Base-by-base conservation (phyloP, 1,140 invertebrate genomes). In the Drosophila persimilis region DNA sequence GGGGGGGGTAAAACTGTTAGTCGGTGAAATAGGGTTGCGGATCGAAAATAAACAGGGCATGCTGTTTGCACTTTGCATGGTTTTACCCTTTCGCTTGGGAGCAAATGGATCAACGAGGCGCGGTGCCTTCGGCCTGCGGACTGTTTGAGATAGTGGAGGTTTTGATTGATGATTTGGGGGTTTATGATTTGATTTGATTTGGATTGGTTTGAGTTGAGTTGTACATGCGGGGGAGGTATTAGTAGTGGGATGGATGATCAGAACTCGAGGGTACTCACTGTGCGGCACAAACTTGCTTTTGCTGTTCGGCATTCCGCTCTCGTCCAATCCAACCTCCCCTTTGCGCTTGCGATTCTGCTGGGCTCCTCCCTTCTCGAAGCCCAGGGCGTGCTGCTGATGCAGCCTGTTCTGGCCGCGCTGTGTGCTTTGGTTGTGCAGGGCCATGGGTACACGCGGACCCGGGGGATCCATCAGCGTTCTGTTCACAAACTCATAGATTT, bases 401-500 rank as follows among this genome's bases (percentile, higher is more conserved):
- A 88, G 78, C 44, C 72, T 85, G 3, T 59, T 58, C 11, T 65
- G 70, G 44, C 58, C 71, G 17, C 73, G 53, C 13, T 71, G 35
- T 39, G 11, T 39, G 11, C 11, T 1, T 39, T 39, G 35, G 11
- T 3, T 13, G 11, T 11, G 47, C 6, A 88, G 39, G 0, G 67
- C 66, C 0, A 58, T 86, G 41, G 94, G 91, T 47, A 94, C 72
- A 13, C 94, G 93, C 4, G 94, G 81, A 5, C 94, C 94, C 69
- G 93, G 93, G 3, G 94, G 94, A 72, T 94, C 93, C 8, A 93
- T 74, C 20, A 95, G 73, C 20, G 94, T 92, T 17, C 92, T 93
- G 13, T 92, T 94, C 0, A 94, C 85, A 88, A 95, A 95, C 53
- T 95, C 94, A 0, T 92, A 94, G 29, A 95, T 91, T 80, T 95